phyloP scores from a whole-genome alignment of 2,113 vertebrate species.

The Loxodonta africana region DNA sequence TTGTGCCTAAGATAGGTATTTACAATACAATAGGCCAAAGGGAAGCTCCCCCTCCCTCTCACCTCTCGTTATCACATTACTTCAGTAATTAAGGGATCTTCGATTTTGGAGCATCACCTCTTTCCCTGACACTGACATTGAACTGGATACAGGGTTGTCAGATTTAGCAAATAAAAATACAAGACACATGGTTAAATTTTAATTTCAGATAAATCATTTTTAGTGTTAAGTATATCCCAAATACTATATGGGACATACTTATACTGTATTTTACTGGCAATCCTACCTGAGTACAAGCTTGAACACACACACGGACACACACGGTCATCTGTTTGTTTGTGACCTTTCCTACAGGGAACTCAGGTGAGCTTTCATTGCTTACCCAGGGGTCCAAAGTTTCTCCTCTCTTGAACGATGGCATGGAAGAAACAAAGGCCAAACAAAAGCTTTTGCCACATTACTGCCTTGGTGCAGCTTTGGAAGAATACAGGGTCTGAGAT shows the following conservation, averaged over 20 bases:
- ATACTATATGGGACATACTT: neutral
- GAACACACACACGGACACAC: neutral
- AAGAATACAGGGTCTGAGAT: slow-evolving; percentile 94
- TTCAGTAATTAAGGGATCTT: neutral
- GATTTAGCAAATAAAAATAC: neutral
- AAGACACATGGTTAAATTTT: neutral
- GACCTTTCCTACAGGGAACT: neutral
- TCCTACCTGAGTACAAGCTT: neutral
- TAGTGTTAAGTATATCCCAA: neutral
- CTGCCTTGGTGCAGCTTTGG: slow-evolving; percentile 90
- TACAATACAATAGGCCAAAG: neutral
- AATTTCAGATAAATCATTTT: slow-evolving; percentile 18
- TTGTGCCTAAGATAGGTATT: neutral
- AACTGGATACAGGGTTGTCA: neutral
- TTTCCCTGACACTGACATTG: neutral
- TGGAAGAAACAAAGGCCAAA: slow-evolving; percentile 97
- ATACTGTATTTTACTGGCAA: neutral
- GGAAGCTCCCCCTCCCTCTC: neutral
- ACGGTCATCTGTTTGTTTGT: neutral
- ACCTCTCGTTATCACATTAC: neutral
- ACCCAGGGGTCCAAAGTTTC: slow-evolving; percentile 95
- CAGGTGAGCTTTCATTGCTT: slow-evolving; percentile 59
- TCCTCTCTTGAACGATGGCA: slow-evolving; percentile 95
- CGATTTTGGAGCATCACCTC: neutral
- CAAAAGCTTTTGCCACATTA: slow-evolving; percentile 94